phyloP scores from a whole-genome alignment of 92 coral and sea anemone species.

The Phenganax marumi region DNA sequence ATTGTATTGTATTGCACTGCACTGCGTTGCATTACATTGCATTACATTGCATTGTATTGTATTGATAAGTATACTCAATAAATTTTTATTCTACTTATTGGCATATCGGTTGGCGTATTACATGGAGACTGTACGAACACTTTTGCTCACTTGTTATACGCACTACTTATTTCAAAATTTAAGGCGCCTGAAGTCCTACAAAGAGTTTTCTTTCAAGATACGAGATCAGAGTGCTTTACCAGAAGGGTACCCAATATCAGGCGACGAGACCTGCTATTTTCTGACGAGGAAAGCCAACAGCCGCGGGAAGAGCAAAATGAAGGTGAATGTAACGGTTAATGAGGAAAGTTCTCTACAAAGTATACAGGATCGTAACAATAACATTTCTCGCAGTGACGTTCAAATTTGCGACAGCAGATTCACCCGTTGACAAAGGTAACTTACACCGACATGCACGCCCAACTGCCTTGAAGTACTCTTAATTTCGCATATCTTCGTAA shows the following conservation, averaged over 20 bases:
- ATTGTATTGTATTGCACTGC: no score
- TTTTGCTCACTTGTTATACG: background rate
- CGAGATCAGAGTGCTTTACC: conserved; percentile 42
- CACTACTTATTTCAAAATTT: background rate
- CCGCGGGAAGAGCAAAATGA: conserved; percentile 21
- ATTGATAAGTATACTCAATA: no score
- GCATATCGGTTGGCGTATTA: no score
- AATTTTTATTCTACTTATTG: no score
- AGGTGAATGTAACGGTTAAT: conserved; percentile 43
- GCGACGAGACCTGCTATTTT: conserved; percentile 36
- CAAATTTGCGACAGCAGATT: conserved; percentile 1
- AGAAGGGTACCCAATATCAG: conserved; percentile 32
- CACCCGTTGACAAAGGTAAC: conserved; percentile 28
- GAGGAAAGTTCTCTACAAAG: conserved; percentile 15
- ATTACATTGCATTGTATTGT: no score
- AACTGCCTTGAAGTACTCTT: background rate
- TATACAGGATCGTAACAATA: conserved; percentile 18
- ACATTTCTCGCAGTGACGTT: background rate
- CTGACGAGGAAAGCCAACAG: conserved; percentile 32
- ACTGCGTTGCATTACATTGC: no score
- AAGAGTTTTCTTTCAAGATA: conserved; percentile 26
- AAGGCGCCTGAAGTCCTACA: conserved; percentile 24
- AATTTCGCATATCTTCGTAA: background rate
- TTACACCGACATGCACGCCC: conserved; percentile 1
- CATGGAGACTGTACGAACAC: background rate